Evolutionary conservation across 2,113 vertebrate species (phyloP).

Genomic region (Eptatretus burgeri): DNA sequence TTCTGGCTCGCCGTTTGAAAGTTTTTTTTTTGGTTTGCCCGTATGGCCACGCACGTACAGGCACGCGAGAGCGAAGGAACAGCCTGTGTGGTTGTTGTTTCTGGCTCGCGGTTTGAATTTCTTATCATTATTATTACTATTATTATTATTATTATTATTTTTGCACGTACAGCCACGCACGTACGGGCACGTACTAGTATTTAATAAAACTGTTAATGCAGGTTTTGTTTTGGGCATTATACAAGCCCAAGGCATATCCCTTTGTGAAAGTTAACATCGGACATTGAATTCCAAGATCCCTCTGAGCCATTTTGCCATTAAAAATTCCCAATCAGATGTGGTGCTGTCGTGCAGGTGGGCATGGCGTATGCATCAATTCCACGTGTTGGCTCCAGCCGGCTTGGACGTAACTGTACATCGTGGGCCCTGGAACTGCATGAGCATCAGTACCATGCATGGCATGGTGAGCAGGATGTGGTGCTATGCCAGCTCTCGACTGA

Average conservation of each 20-base stretch:
- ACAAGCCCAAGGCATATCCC: neutral
- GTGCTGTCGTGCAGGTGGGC: neutral
- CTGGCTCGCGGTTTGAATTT: too few relatives aligned
- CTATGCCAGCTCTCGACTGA: neutral
- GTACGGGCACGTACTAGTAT: neutral
- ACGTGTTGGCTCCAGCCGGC: conserved; percentile 1
- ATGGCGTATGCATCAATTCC: conserved; percentile 3
- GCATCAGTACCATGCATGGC: neutral
- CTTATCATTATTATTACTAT: too few relatives aligned
- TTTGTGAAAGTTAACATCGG: neutral
- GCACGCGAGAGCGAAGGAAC: too few relatives aligned
- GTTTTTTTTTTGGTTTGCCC: too few relatives aligned
- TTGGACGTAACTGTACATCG: neutral
- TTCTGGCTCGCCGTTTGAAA: too few relatives aligned
- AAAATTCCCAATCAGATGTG: neutral
- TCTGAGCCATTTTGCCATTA: too few relatives aligned
- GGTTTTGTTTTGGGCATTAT: neutral
- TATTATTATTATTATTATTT: too few relatives aligned
- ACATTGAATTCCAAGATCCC: too few relatives aligned
- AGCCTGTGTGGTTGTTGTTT: too few relatives aligned
- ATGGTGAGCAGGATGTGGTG: neutral
- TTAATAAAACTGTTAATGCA: neutral
- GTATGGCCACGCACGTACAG: too few relatives aligned
- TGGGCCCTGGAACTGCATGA: conserved; percentile 4
- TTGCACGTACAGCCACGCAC: neutral